Conservation (phyloP, 2,113 vertebrate species). For the Narcine bancroftii region DNA sequence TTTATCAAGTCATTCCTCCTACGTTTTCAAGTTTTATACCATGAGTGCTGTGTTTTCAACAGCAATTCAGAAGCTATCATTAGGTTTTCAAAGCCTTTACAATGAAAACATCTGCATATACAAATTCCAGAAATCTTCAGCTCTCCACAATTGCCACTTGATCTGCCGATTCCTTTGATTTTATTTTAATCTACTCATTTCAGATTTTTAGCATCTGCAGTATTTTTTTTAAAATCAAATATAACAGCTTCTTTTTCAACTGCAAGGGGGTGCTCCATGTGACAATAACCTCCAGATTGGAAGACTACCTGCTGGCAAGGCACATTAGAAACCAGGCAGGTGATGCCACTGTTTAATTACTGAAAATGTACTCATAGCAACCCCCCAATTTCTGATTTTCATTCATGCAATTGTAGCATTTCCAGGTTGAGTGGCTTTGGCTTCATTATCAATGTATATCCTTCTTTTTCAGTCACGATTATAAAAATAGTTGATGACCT, state of each 20-base stretch:
- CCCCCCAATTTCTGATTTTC: neutral
- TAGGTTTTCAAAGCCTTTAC: neutral
- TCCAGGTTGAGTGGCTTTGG: neutral
- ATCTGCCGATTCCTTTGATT: no score
- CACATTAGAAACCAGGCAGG: neutral
- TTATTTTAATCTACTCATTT: no score
- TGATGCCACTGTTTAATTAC: neutral
- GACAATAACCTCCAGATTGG: neutral
- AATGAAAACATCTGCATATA: neutral
- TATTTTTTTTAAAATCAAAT: no score
- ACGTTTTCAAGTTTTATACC: neutral
- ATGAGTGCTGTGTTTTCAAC: neutral
- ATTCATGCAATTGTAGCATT: neutral
- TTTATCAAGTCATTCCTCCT: neutral
- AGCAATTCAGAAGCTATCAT: neutral
- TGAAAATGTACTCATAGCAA: neutral
- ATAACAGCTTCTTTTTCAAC: neutral
- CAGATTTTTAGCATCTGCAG: no score
- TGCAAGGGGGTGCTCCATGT: no score
- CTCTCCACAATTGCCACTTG: no score
- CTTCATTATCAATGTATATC: neutral
- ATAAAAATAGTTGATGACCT: neutral
- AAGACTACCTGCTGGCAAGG: neutral
- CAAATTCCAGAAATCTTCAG: neutral
- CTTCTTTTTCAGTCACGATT: neutral